These are phyloP conservation scores for Xylocampa areola DNA, from an alignment of 2,888 invertebrate species.

Conservation along the genomic window DNA sequence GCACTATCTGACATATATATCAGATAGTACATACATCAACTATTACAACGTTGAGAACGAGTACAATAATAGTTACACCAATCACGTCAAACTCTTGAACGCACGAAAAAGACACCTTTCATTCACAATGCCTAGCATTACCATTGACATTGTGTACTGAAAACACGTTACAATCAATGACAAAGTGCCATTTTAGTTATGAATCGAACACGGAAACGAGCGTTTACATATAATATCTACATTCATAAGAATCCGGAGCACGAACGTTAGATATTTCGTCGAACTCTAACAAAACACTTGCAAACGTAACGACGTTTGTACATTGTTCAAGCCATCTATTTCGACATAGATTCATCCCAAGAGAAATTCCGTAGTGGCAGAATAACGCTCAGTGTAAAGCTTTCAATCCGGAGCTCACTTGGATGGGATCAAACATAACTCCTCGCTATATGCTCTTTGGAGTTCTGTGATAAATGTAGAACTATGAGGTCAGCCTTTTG, in stretches of 20 bases:
- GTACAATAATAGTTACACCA: too few relatives aligned
- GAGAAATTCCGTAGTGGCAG: conserved; percentile 70
- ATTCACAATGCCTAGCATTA: background rate
- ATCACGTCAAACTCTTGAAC: too few relatives aligned
- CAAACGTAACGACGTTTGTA: conserved; percentile 70
- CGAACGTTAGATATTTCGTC: conserved; percentile 63
- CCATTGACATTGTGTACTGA: conserved; percentile 1
- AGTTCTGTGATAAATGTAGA: conserved; percentile 23
- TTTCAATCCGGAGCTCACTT: conserved; percentile 67
- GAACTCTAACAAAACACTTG: conserved; percentile 59
- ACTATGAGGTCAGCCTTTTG: conserved; percentile 18
- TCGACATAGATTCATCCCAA: conserved; percentile 69
- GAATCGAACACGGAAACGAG: conserved; percentile 30
- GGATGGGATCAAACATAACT: conserved; percentile 60
- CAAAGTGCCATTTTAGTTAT: conserved; percentile 9
- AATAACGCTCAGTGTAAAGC: conserved; percentile 65
- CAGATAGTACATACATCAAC: too few relatives aligned
- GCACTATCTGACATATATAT: too few relatives aligned
- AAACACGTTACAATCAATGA: conserved; percentile 4
- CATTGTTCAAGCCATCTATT: conserved; percentile 68
- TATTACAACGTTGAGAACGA: background rate
- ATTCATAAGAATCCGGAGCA: conserved; percentile 53
- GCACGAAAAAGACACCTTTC: background rate
- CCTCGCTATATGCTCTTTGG: conserved; percentile 38
- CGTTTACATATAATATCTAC: conserved; percentile 47